These are phyloP conservation scores for Trochalopteron elliotii DNA, from an alignment of 2,113 vertebrate genomes.

Conservation along the genomic window DNA sequence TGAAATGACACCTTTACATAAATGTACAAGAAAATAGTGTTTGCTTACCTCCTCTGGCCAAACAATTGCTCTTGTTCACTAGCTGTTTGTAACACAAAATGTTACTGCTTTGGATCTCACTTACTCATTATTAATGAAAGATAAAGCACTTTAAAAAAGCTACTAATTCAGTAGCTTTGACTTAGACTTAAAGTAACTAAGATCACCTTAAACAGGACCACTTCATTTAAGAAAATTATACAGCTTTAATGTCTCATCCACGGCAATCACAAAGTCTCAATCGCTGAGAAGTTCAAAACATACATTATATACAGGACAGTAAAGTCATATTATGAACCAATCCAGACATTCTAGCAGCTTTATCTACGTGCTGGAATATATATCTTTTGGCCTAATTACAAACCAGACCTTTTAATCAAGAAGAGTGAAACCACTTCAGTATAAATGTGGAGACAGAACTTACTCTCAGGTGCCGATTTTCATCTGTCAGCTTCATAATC, in stretches of 20 bases:
- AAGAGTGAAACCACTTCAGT: not conserved
- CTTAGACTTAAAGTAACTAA: not conserved
- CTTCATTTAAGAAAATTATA: not conserved
- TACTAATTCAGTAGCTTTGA: not conserved
- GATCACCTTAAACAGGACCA: not conserved
- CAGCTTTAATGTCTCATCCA: not conserved
- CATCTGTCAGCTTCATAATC: constrained; percentile 87
- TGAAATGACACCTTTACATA: not conserved
- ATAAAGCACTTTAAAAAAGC: not conserved
- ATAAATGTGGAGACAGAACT: constrained; percentile 26
- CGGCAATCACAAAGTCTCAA: not conserved
- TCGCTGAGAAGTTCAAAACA: not conserved
- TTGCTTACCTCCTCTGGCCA: not conserved
- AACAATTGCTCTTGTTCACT: not conserved
- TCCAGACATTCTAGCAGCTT: not conserved
- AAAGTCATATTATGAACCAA: not conserved
- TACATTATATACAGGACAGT: not conserved
- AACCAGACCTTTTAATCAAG: not conserved
- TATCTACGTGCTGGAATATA: not conserved
- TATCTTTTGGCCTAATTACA: not conserved
- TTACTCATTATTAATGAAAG: not conserved
- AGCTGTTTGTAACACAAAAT: not conserved
- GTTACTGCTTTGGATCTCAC: not conserved
- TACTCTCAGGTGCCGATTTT: constrained; percentile 94
- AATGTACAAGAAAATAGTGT: not conserved